Base-by-base conservation (phyloP, 2,113 vertebrate species). In the Pomatorhinus ruficollis region DNA sequence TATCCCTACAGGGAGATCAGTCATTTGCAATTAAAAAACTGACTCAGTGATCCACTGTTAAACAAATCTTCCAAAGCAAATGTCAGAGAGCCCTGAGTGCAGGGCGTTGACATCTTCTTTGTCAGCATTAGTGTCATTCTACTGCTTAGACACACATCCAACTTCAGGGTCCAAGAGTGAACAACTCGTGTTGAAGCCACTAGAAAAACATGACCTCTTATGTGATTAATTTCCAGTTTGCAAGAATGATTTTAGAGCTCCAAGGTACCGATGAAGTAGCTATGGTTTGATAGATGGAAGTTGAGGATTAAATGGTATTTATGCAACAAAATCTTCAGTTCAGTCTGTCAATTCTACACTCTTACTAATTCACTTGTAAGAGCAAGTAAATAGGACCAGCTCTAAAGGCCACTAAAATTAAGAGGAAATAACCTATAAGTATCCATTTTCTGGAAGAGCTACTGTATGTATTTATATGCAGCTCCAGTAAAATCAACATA, bases 401-500 rank as follows among this genome's bases (percentile, higher is more conserved):
- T 59, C 45, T 85, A 68, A 78, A 83, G 63, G 72, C 17, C 5
- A 12, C 57, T 63, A 90, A 96, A 96, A n/a, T 25, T 57, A 94
- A 94, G 33, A 82, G 27, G 60, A 96, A 96, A 95, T 65, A 95
- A 21, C 24, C 31, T 63, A 82, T 90, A 91, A 90, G 72, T 74
- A 94, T 84, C 52, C 56, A 93, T 94, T 93, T 94, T 78, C 88
- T 82, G 76, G 87, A 96, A 85, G 75, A 83, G 79, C 91, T 37
- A 81, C 35, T 52, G 57, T 90, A 66, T 72, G 23, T 69, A 87
- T 76, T 87, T 95, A 84, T 72, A 76, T 79, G 44, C 37, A 92
- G 88, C 28, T 88, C 81, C 85, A 96, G 68, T 45, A 95, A 83
- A 91, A 97, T 92, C 96, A 97, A 61, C 30, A 25, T 75, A 89